Evolutionary conservation across 2,113 vertebrate genomes (phyloP), one percentile per base, ranked within the genome.

Genomic region (Cheilinus undulatus): DNA sequence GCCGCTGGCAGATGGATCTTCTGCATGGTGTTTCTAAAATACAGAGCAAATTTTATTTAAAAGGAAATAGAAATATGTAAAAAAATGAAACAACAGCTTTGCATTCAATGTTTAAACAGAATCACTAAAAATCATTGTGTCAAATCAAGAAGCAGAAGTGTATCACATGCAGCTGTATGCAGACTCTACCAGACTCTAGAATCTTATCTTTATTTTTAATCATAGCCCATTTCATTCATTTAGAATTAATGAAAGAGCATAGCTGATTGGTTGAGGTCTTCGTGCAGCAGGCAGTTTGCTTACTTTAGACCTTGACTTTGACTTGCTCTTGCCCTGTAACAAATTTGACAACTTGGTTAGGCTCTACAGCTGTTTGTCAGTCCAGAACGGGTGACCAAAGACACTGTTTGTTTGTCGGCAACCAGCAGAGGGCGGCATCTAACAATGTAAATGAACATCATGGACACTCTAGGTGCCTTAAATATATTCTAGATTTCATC

Each of bases 241-340:
- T 22, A 26, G 3, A n/a, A 7, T 26, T 1, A 57, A 42, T 63
- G 0, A 32, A 0, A 9, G n/a, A 53, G 49, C 57, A 71, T 28
- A 11, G 62, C 23, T 57, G 11, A 49, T 49, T 20, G 3, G 13
- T 14, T 14, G 3, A 3, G 19, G 30, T 34, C 48, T 43, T 57
- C 85, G 85, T 91, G 88, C 84, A 80, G 49, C 50, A 49, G 69
- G 32, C 56, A 22, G 4, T 76, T 69, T 52, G 48, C 92, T 92
- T 93, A 94, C 93, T 92, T 93, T 94, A 68, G 87, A 78, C 87
- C 85, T 89, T 72, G 92, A 90, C 88, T 91, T 92, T 80, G 92
- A 90, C 85, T 94, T 93, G 78, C 80, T 91, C 70, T 92, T 93
- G 68, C 75, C 84, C 93, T 94, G 93, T 49, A 94, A 93, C 80